These are phyloP conservation scores for Cotesia typhae DNA, from an alignment of 1,140 invertebrate genomes.

Conservation along the genomic window DNA sequence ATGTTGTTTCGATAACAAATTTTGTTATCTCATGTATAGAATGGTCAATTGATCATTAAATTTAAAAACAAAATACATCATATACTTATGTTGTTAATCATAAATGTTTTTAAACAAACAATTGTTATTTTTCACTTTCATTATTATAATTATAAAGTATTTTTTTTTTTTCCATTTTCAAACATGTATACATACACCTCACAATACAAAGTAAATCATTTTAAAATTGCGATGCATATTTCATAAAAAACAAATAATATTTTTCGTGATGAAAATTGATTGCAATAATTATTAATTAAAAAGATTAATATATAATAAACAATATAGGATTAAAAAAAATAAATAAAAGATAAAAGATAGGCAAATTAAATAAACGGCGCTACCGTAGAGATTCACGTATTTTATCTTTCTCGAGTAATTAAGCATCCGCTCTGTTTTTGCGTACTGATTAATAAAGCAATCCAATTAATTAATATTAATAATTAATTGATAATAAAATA, in stretches of 20 bases:
- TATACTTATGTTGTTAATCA: background rate
- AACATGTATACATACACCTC: too few relatives aligned
- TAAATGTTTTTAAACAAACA: background rate
- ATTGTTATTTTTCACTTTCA: conserved; percentile 4
- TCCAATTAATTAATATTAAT: conserved; percentile 5
- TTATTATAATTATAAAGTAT: background rate
- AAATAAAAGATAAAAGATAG: background rate
- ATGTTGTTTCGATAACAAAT: background rate
- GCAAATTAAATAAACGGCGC: conserved; percentile 15
- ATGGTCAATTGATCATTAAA: conserved; percentile 17
- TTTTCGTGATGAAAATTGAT: background rate
- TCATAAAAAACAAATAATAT: too few relatives aligned
- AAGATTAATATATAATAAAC: conserved; percentile 5
- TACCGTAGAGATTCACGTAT: conserved; percentile 26
- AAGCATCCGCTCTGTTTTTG: conserved; percentile 3
- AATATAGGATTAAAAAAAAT: background rate
- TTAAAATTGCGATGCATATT: too few relatives aligned
- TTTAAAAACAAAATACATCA: conserved; percentile 18
- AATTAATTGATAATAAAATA: conserved; percentile 11
- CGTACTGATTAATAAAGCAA: background rate
- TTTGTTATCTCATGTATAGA: conserved; percentile 23
- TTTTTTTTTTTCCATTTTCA: background rate
- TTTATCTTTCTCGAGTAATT: conserved; percentile 20
- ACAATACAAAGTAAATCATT: too few relatives aligned
- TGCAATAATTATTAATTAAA: background rate